Percentiles rank a stretch among this genome's conserved stretches.
These are phyloP conservation scores for Bradysia coprophila DNA, from an alignment of 1,140 invertebrate species.

Conservation along the genomic window DNA sequence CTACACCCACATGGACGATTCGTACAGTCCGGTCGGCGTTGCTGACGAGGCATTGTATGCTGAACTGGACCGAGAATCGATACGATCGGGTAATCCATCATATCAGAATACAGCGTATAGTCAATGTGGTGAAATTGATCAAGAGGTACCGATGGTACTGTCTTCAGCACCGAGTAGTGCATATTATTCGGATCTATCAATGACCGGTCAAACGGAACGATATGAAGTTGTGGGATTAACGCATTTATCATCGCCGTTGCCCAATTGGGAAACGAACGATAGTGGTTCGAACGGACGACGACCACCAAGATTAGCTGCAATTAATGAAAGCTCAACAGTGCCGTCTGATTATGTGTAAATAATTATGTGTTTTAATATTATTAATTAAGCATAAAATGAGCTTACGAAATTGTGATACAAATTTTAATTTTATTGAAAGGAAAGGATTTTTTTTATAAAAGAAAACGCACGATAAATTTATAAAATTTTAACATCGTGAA, in stretches of 20 bases:
- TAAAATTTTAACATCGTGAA: no score
- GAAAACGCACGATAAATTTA: no score
- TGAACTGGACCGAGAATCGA: conserved; percentile 35
- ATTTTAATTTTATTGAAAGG: no score
- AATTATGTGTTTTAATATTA: no score
- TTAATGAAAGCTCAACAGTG: conserved; percentile 32
- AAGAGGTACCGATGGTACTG: conserved; percentile 36
- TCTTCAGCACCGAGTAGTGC: conserved; percentile 49
- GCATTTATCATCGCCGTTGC: conserved; percentile 21
- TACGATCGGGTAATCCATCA: conserved; percentile 33
- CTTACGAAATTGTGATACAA: no score
- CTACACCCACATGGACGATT: conserved; percentile 49
- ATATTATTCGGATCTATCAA: conserved; percentile 46
- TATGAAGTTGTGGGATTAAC: conserved; percentile 33
- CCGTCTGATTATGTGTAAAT: conserved; percentile 48
- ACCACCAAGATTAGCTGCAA: conserved; percentile 35
- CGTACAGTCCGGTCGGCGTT: conserved; percentile 28
- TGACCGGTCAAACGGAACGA: conserved; percentile 25
- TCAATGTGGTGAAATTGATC: conserved; percentile 36
- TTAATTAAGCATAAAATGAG: no score
- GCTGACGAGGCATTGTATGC: conserved; percentile 40
- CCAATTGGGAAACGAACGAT: conserved; percentile 19
- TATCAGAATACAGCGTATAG: conserved; percentile 52
- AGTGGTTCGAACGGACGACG: conserved; percentile 11
- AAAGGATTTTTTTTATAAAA: no score